These are phyloP conservation scores for Melanerpes aurifrons DNA, from an alignment of 2,113 vertebrate species.

Conservation along the genomic window DNA sequence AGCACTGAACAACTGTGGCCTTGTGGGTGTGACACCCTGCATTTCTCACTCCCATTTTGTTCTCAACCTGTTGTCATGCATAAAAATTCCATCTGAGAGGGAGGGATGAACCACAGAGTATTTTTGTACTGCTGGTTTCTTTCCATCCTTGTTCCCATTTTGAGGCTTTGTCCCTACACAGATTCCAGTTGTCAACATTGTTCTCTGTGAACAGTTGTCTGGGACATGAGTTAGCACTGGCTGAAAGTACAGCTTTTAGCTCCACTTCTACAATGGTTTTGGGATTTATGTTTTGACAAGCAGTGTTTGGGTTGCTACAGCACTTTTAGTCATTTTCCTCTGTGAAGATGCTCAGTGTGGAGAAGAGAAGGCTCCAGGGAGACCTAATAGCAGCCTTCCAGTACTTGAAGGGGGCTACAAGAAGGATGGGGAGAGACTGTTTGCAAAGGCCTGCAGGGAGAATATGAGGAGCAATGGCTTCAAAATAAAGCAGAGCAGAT, in stretches of 20 bases:
- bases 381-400: no score
- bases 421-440: no score
- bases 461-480: no score
- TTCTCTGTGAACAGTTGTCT: neutral
- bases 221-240: neutral
- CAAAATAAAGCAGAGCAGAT: no score
- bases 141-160: fast-evolving
- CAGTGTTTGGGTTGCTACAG: neutral
- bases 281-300: neutral
- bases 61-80: neutral
- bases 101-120: neutral
- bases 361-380: no score
- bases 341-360: neutral
- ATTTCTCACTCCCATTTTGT: neutral
- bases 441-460: no score
- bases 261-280: neutral
- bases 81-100: neutral
- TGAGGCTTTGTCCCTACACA: neutral
- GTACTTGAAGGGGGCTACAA: no score
- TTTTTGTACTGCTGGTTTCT: neutral
- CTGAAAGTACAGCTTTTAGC: neutral
- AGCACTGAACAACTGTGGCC: fast-evolving
- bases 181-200: neutral
- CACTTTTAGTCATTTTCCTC: neutral
- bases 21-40: neutral